A percentile compares a stretch with the other conserved stretches of the same genome.
These are phyloP conservation scores for Zaprionus bogoriensis DNA, from an alignment of 2,888 invertebrate genomes.

Conservation along the genomic window DNA sequence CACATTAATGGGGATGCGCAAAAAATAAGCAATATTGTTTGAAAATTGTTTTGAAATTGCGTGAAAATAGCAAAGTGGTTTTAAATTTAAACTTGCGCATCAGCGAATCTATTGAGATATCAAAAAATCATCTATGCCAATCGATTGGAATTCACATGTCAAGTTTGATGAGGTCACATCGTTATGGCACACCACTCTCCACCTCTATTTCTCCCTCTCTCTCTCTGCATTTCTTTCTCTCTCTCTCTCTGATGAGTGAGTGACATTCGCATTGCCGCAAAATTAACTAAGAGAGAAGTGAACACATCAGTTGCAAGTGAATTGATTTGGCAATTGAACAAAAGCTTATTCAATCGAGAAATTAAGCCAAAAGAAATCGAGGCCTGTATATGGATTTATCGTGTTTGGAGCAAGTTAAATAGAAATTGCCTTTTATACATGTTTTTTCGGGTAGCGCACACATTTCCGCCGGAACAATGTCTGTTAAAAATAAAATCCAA, in stretches of 20 bases:
- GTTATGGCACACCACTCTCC: neutral
- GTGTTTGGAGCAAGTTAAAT: slow-evolving; percentile 25
- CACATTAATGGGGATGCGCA: slow-evolving; percentile 1
- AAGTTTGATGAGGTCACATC: neutral
- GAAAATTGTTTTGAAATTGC: slow-evolving; percentile 1
- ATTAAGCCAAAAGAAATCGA: slow-evolving; percentile 6
- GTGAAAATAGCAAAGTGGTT: neutral
- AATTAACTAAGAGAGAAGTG: slow-evolving; percentile 16
- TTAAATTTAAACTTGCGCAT: too few species aligned
- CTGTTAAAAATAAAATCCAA: slow-evolving; percentile 14
- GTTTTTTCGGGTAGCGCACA: slow-evolving; percentile 29
- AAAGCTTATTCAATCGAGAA: slow-evolving; percentile 36
- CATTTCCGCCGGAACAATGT: slow-evolving; percentile 39
- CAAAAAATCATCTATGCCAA: neutral
- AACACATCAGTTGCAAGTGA: slow-evolving; percentile 31
- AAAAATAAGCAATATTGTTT: neutral
- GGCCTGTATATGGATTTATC: slow-evolving; percentile 49
- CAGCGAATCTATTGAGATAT: too few species aligned
- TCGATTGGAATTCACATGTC: too few species aligned
- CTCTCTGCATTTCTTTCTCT: too few species aligned
- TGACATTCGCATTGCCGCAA: slow-evolving; percentile 23
- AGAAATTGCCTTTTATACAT: slow-evolving; percentile 24
- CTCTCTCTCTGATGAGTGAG: slow-evolving; percentile 3
- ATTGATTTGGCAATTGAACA: slow-evolving; percentile 46
- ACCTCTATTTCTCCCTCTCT: too few species aligned